Base-by-base conservation (phyloP, 2,797 vertebrate genomes). In the Hemitrygon akajei region DNA sequence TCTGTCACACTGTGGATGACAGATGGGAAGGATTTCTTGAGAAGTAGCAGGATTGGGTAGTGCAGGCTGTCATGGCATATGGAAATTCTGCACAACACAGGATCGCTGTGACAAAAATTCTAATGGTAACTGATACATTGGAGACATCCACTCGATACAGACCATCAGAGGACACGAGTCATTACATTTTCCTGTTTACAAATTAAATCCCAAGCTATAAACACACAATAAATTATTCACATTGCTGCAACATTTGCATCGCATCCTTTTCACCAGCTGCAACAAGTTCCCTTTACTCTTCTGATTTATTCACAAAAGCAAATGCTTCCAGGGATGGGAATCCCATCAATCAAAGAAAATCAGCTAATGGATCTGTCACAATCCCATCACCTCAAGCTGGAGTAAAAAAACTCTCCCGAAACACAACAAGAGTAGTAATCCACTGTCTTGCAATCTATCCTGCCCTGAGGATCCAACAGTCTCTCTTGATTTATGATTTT, bases 221-320 rank as follows among this genome's bases (percentile, higher is more conserved):
- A 89, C 63, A 37, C 18, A 69, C 30, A 20, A 89, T 89, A 89
- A 89, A 89, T 89, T 89, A 89, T 89, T 89, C 86, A 89, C 86
- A 66, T 20, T 69, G 60, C 30, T 89, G 60, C 27, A 37, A 34
- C 63, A 14, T 16, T 63, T 66, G 86, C 86, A 22, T 34, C 14
- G 16, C 86, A 89, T 37, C 60, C 18, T 30, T n/a, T 60, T 89
- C 86, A 66, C 60, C n/a, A 22, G 60, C 86, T 87, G 60, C 16
- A 89, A 16, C 86, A 89, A n/a, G 60, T 89, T 89, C 58, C 66
- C 60, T 89, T 66, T 66, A 69, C n/a, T 30, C 60, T 89, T n/a
- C 6, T 34, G 16, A 89, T 89, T 89, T 89, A 89, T 89, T 89
- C n/a, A 34, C 60, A 66, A 34, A 37, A 89, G 63, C 86, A 89